phyloP scores from a whole-genome alignment of 2,888 invertebrate genomes.

The Dolichopus griseipennis region DNA sequence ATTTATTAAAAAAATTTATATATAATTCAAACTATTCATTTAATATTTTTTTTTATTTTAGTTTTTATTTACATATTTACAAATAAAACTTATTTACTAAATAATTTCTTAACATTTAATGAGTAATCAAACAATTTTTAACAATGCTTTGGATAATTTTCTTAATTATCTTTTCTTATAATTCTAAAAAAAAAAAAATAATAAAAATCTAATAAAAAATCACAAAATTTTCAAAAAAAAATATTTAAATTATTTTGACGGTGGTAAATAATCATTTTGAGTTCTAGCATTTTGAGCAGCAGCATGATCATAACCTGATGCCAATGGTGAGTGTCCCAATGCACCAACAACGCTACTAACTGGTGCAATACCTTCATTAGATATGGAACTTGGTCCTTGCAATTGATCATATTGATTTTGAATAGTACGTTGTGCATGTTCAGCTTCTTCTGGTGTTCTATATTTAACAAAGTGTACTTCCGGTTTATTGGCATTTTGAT shows the following conservation, averaged over 20 bases:
- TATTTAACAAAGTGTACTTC: constrained; percentile 40
- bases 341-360: constrained; percentile 30
- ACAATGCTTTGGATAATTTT: neutral
- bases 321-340: constrained; percentile 16
- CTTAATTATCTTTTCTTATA: neutral
- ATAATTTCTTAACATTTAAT: neutral
- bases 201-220: neutral
- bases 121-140: neutral
- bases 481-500: constrained; percentile 32
- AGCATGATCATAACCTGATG: neutral
- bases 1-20: too few relatives aligned
- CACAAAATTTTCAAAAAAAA: neutral
- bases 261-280: constrained; percentile 9
- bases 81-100: too few relatives aligned
- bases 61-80: too few relatives aligned
- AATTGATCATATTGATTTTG: constrained; percentile 33
- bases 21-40: too few relatives aligned
- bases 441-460: constrained; percentile 37
- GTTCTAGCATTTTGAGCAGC: neutral
- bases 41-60: too few relatives aligned
- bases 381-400: constrained; percentile 27
- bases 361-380: constrained; percentile 33
- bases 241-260: neutral
- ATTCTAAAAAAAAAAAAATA: neutral
- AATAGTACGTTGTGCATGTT: constrained; percentile 35